Evolutionary conservation across 2,113 vertebrate species (phyloP), one percentile per base, ranked within the genome.

Genomic region (Mobula hypostoma): DNA sequence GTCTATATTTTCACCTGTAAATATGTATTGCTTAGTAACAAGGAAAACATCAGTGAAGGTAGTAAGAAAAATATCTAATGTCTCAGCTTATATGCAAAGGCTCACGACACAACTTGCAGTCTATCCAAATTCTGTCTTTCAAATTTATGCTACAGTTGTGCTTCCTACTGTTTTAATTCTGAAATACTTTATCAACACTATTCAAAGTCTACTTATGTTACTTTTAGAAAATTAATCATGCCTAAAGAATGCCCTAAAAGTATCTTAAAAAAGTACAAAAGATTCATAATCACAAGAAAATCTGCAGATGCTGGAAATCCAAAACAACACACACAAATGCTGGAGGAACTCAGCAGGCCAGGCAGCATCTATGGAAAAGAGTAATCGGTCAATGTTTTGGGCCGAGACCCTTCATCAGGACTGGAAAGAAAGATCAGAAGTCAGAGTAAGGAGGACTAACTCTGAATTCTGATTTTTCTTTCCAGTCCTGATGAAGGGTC

Each of bases 161-260:
- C 14, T 88, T 88, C 56, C 27, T 63, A 27, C 68, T 48, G n/a
- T 29, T 61, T 88, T 40, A 72, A 92, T 92, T n/a, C 36, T 92
- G 24, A 48, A 48, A 72, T 72, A 92, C 90, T 2, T 8, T 15
- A 72, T 8, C 19, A 72, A 72, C 40, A 93, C 90, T 70, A 21
- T 68, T 92, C 68, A 93, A 85, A 91, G 63, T 70, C 72, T 36
- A 76, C 70, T 27, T 21, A 93, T 76, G 36, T 76, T 76, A 76
- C 8, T 93, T 93, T 48, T 56, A 56, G 66, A 92, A 92, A 66
- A 72, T n/a, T 36, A 19, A 72, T 72, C 36, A 74, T 74, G 68
- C 91, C 40, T 40, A 66, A 90, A 88, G 27, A 88, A 88, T 66
- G 68, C n/a, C 29, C 90, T 92, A 92, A 40, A 17, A 66, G 36